Conservation (phyloP, 2,888 invertebrate genomes). For the Leucozona laternaria region DNA sequence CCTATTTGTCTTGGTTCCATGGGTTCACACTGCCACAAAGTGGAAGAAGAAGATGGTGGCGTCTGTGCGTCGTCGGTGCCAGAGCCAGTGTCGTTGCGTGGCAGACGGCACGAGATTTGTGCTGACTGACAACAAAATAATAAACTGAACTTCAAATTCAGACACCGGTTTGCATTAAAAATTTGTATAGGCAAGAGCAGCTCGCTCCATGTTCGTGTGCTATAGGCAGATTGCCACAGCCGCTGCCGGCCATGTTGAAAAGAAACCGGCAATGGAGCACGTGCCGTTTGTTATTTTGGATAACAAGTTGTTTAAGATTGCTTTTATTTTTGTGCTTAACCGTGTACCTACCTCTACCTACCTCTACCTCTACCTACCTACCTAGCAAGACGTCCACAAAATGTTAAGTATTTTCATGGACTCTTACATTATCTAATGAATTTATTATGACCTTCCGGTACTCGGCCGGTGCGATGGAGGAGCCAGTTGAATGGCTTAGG, state of each 20-base stretch:
- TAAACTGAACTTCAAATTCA: constrained; percentile 1
- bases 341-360: neutral
- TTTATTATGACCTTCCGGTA: constrained; percentile 48
- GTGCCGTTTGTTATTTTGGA: constrained; percentile 47
- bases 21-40: constrained; percentile 12
- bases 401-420: constrained; percentile 29
- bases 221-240: neutral
- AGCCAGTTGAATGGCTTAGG: neutral
- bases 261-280: constrained; percentile 54
- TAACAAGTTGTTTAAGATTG: constrained; percentile 35
- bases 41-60: neutral
- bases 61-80: neutral
- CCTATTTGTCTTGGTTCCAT: constrained; percentile 66
- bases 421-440: constrained; percentile 48
- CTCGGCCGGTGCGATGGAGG: neutral
- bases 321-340: constrained; percentile 32
- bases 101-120: neutral
- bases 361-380: neutral
- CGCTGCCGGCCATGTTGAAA: neutral
- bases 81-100: neutral
- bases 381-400: constrained; percentile 20
- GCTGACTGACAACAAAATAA: constrained; percentile 29
- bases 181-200: constrained; percentile 18
- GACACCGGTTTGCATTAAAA: constrained; percentile 35
- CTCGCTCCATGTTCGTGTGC: constrained; percentile 12